These are phyloP conservation scores for Glaucomys volans DNA, from an alignment of 2,113 vertebrate genomes.

Conservation along the genomic window DNA sequence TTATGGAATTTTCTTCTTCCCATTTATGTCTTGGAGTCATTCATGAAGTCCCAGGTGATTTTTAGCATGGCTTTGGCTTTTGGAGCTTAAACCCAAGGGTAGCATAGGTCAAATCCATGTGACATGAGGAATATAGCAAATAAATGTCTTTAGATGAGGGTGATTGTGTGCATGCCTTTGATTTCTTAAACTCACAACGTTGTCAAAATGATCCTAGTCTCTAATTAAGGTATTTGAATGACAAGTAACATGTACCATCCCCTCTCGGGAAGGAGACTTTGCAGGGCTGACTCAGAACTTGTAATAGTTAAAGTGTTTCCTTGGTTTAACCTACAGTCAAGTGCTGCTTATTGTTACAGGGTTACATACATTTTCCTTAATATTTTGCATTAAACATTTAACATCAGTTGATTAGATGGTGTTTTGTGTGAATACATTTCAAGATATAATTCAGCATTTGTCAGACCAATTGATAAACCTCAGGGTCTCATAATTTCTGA, in stretches of 20 bases:
- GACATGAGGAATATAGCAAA: not conserved
- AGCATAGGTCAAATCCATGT: not conserved
- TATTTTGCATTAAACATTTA: constrained; percentile 44
- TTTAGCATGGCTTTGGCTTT: not conserved
- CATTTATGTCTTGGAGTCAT: not conserved
- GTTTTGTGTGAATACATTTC: constrained; percentile 50
- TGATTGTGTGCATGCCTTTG: not conserved
- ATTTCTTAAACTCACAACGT: not conserved
- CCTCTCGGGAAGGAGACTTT: not conserved
- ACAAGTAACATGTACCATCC: not conserved
- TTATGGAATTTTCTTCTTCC: not conserved
- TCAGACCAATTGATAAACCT: not conserved
- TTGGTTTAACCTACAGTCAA: constrained; percentile 40
- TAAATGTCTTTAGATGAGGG: not conserved
- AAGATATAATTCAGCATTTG: constrained; percentile 26
- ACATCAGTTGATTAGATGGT: not conserved
- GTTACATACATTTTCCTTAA: not conserved
- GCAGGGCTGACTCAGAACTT: not conserved
- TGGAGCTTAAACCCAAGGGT: not conserved
- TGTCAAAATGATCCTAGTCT: not conserved
- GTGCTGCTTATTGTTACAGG: not conserved
- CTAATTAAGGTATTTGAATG: not conserved
- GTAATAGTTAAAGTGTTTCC: not conserved
- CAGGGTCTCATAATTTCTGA: not conserved
- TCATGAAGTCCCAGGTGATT: not conserved